Evolutionary conservation across 2,113 vertebrate genomes (phyloP).

Genomic region (Cyanoderma ruficeps): DNA sequence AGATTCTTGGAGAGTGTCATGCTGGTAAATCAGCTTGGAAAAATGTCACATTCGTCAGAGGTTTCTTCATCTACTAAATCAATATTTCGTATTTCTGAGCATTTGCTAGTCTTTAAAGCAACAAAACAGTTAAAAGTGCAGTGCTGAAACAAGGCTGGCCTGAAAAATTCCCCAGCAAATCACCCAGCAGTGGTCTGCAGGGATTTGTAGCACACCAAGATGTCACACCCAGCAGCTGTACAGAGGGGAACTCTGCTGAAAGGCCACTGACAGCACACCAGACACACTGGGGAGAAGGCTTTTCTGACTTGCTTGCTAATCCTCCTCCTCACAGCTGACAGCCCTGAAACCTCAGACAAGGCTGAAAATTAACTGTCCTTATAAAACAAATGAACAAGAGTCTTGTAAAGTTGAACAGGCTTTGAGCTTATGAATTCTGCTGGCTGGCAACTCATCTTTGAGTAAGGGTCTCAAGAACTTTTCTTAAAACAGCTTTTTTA

Average conservation of each 20-base stretch:
- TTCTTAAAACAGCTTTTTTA: not conserved
- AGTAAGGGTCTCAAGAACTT: not conserved
- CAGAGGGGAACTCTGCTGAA: not conserved
- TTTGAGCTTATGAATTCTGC: not conserved
- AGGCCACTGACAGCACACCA: conserved; percentile 16
- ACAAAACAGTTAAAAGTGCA: not conserved
- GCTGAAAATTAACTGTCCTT: conserved; percentile 36
- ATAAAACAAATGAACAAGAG: not conserved
- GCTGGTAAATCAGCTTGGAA: not conserved
- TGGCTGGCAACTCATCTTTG: not conserved
- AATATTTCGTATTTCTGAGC: not conserved
- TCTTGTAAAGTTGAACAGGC: not conserved
- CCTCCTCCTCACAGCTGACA: conserved; percentile 42
- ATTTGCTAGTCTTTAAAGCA: not conserved
- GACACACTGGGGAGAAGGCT: not conserved
- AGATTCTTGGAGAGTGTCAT: not conserved
- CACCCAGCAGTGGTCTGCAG: not conserved
- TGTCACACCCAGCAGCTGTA: conserved; percentile 56
- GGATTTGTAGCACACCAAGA: not conserved
- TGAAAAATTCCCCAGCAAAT: not conserved
- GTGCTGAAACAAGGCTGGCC: not conserved
- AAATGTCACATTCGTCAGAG: not conserved
- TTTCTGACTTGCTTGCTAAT: conserved; percentile 27
- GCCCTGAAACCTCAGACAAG: conserved; percentile 39
- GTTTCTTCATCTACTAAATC: not conserved